These are phyloP conservation scores for Zoanthus solanderi DNA, from an alignment of 92 coral and sea anemone genomes.

Conservation along the genomic window DNA sequence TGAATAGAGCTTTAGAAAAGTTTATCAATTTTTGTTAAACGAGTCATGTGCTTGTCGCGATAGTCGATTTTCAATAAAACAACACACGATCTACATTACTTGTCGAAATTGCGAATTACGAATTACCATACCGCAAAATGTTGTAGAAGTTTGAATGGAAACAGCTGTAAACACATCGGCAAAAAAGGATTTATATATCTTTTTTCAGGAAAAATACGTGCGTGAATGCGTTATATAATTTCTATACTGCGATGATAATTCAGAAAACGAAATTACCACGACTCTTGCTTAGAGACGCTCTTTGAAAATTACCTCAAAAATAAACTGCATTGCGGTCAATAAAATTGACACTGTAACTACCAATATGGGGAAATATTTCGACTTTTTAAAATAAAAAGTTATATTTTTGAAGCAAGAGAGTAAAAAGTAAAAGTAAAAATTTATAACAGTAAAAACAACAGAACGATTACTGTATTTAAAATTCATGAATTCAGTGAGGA, in stretches of 20 bases:
- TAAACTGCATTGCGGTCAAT: not conserved
- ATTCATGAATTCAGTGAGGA: not conserved
- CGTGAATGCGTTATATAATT: not conserved
- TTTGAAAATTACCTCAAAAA: not conserved
- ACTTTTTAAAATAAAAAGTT: not conserved
- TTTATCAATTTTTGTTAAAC: not conserved
- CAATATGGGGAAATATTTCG: too few species aligned
- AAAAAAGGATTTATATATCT: not conserved
- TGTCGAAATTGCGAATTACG: not conserved
- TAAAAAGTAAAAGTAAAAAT: too few species aligned
- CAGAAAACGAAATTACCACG: not conserved
- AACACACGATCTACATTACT: not conserved
- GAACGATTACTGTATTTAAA: not conserved
- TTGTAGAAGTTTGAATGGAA: slow-evolving; percentile 6
- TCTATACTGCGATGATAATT: not conserved
- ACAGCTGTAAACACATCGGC: not conserved
- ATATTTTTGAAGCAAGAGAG: not conserved
- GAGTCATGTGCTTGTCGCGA: not conserved
- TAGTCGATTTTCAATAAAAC: not conserved
- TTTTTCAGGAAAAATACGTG: not conserved
- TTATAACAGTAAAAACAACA: not conserved
- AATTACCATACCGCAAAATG: not conserved
- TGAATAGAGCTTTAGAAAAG: not conserved
- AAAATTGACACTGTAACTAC: not conserved
- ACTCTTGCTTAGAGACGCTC: slow-evolving; percentile 26